These are phyloP conservation scores for Latrodectus hesperus DNA, from an alignment of 2,888 invertebrate species.

Conservation along the genomic window DNA sequence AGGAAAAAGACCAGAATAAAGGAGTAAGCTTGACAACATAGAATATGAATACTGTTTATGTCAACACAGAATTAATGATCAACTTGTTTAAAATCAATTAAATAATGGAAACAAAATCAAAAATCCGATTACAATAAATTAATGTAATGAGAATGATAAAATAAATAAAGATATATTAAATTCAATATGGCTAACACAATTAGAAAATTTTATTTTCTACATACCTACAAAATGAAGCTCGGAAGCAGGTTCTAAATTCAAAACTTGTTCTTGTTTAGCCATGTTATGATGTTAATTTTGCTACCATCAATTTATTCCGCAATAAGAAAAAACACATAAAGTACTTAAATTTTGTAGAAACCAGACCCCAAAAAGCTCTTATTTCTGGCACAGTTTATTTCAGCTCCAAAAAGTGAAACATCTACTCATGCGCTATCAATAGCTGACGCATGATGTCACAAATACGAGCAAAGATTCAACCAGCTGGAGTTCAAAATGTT, in stretches of 20 bases:
- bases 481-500: constrained; percentile 16
- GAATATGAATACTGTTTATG: too few relatives aligned
- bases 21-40: too few relatives aligned
- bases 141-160: too few relatives aligned
- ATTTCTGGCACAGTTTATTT: constrained; percentile 68
- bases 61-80: too few relatives aligned
- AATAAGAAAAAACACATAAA: constrained; percentile 43
- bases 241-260: constrained; percentile 89
- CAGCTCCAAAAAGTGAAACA: constrained; percentile 66
- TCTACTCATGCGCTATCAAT: constrained; percentile 69
- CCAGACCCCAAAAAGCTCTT: constrained; percentile 62
- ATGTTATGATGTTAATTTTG: constrained; percentile 48
- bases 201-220: constrained; percentile 42
- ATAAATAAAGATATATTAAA: constrained; percentile 22
- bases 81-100: too few relatives aligned
- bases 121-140: too few relatives aligned
- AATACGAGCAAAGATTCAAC: constrained; percentile 59
- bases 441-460: constrained; percentile 69
- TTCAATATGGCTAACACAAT: constrained; percentile 64
- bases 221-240: constrained; percentile 92
- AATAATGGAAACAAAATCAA: too few relatives aligned
- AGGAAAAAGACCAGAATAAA: too few relatives aligned
- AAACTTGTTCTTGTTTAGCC: constrained; percentile 80
- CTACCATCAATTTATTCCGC: constrained; percentile 49
- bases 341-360: constrained; percentile 38